Evolutionary conservation across 2,888 invertebrate species (phyloP), one percentile per base, ranked within the genome.

Genomic region (Agonopterix alstromeriana): DNA sequence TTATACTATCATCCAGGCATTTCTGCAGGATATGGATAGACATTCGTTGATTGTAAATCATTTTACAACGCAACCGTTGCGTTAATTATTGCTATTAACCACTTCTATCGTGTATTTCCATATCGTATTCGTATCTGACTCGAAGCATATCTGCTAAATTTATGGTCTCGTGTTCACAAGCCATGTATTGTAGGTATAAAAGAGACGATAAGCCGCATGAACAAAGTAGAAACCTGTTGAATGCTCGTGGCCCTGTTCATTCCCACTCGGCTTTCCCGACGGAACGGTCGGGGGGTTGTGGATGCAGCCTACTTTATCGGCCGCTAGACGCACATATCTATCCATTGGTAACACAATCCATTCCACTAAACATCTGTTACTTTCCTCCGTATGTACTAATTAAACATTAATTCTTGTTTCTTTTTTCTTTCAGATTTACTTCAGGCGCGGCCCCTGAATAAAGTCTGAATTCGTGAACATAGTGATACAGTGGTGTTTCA

Each of bases 201-300:
- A 66, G 62, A 67, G 52, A 60, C 57, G 58, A 50, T 53, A 58
- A 62, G 57, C 65, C 55, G 56, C 52, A 50, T 55, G 63, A 67
- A 67, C 67, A 74, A 69, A 73, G 67, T 70, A 65, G 63, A 61
- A 59, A 77, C 79, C 77, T 80, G 79, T 79, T 78, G 78, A 77
- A 70, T 69, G 65, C 53, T 50, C 56, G 56, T 61, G 56, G 60
- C 64, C 65, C 62, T 49, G 55, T 44, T 73, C 77, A 78, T 72
- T 77, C 70, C 58, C 63, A 61, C 69, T 63, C 72, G 60, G 67
- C 64, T 59, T 60, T 59, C 58, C 59, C 61, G 60, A 51, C 63
- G 61, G 65, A 60, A 60, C 73, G 72, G 75, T 58, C 66, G 74
- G 58, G 59, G 53, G 49, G n/a, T 38, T 38, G 38, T n/a, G n/a